Percentiles rank a stretch among this genome's conserved stretches.
Evolutionary conservation across 2,113 vertebrate species (phyloP).

Genomic region (Nannobrachium achirus): DNA sequence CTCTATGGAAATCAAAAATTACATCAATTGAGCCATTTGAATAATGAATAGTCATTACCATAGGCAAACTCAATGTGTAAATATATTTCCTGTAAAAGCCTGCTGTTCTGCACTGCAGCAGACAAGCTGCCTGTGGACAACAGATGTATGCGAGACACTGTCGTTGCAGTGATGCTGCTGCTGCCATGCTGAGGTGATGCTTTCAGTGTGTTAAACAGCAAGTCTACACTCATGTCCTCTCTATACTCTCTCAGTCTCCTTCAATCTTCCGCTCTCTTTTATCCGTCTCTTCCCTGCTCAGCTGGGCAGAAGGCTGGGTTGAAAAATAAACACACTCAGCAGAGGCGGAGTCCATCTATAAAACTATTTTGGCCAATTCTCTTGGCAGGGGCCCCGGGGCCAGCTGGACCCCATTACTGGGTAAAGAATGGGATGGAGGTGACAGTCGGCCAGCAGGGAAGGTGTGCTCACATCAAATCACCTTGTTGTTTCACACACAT

Average conservation of each 20-base stretch:
- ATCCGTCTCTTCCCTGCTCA: neutral
- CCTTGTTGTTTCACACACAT: constrained; percentile 43
- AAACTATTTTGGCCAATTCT: constrained; percentile 57
- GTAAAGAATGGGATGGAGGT: constrained; percentile 47
- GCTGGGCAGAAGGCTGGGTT: constrained; percentile 17
- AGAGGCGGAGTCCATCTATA: constrained; percentile 54
- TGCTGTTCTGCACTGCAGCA: too few species aligned
- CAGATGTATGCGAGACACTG: too few species aligned
- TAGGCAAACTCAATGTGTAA: too few species aligned
- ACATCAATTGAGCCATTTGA: too few species aligned
- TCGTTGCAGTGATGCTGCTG: too few species aligned
- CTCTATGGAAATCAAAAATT: too few species aligned
- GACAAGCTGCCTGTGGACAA: too few species aligned
- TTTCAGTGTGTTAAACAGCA: neutral
- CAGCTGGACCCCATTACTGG: constrained; percentile 53
- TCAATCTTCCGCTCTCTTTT: constrained; percentile 4
- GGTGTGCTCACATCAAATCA: constrained; percentile 37
- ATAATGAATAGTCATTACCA: too few species aligned
- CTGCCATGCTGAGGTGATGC: too few species aligned
- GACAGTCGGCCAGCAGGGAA: constrained; percentile 33
- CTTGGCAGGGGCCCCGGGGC: constrained; percentile 38
- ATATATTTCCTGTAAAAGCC: too few species aligned
- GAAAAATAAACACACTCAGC: constrained; percentile 19
- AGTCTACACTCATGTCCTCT: neutral
- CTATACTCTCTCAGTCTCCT: neutral